Conservation (phyloP, 1,140 invertebrate species). For the Hycleus cichorii region DNA sequence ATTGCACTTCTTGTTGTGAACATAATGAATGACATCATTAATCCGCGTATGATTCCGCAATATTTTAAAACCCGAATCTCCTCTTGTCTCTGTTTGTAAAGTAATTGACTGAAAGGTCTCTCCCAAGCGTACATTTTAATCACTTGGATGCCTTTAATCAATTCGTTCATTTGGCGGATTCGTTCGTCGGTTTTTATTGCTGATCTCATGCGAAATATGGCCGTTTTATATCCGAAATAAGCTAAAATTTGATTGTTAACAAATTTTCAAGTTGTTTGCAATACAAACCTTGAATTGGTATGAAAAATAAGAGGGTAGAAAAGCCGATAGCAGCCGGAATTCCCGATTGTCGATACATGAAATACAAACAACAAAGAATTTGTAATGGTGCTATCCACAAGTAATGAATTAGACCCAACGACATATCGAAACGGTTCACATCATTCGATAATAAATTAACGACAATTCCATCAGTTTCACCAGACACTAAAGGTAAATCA, state of each 20-base stretch:
- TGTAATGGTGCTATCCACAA: conserved; percentile 58
- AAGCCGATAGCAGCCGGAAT: conserved; percentile 69
- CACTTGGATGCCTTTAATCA: conserved; percentile 51
- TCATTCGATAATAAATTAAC: conserved; percentile 84
- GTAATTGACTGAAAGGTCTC: conserved; percentile 58
- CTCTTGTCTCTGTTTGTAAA: conserved; percentile 31
- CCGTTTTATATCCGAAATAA: conserved; percentile 35
- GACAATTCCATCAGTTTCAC: conserved; percentile 73
- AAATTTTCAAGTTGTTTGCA: too few relatives aligned
- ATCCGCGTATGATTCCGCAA: conserved; percentile 49
- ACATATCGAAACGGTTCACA: conserved; percentile 59
- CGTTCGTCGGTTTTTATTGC: conserved; percentile 52
- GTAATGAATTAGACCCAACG: conserved; percentile 56
- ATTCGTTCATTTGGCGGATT: conserved; percentile 57
- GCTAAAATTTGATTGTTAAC: conserved; percentile 15
- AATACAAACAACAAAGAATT: conserved; percentile 55
- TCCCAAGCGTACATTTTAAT: conserved; percentile 93
- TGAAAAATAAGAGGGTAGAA: conserved; percentile 67
- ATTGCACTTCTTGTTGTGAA: conserved; percentile 67
- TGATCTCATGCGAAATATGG: conserved; percentile 44
- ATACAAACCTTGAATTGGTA: conserved; percentile 67
- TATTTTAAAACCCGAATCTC: conserved; percentile 37
- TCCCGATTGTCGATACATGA: conserved; percentile 69
- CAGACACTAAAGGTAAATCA: conserved; percentile 56
- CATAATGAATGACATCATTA: conserved; percentile 66